Base-by-base conservation (phyloP, 2,113 vertebrate genomes). In the Xerus inauris region DNA sequence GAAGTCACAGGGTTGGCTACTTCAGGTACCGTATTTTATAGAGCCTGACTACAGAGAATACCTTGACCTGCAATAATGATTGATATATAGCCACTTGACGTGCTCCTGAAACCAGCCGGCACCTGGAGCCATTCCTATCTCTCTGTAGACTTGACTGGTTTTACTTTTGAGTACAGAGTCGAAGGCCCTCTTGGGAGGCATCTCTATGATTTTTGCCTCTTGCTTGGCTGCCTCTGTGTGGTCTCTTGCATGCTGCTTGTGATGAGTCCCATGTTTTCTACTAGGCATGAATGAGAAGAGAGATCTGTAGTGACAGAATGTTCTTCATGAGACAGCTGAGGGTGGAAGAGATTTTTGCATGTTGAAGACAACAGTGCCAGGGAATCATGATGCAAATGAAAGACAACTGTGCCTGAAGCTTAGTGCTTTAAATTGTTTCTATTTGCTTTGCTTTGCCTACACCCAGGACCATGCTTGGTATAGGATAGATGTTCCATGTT, bases 211-310 rank as follows among this genome's bases (percentile, higher is more conserved):
- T 64, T 14, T 47, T 62, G 12, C 42, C 28, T 45, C 40, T 11
- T 64, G 45, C 38, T 35, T 12, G 0, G 24, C 28, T 59, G 42
- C 13, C 20, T 12, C 65, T 42, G 0, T 0, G 0, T 2, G 32
- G 82, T 22, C 22, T 86, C 42, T 17, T 4, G 24, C 22, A 13
- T 38, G 84, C 71, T 7, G 20, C 51, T 42, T 24, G 13, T 32
- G 75, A 26, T 19, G n/a, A 83, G 14, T 71, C 64, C 59, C 14
- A 3, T 47, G n/a, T 62, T 81, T 10, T 49, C 22, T 47, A 38
- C 16, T 13, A 71, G 54, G 19, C 19, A 49, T 10, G 1, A 38
- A 85, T 26, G 30, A 51, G 28, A 24, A 38, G 17, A 28, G 65
- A 64, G 38, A 73, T 22, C 51, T 45, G 26, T 19, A 9, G 14